Conservation (phyloP, 2,888 invertebrate genomes). For the Lithophane socia region DNA sequence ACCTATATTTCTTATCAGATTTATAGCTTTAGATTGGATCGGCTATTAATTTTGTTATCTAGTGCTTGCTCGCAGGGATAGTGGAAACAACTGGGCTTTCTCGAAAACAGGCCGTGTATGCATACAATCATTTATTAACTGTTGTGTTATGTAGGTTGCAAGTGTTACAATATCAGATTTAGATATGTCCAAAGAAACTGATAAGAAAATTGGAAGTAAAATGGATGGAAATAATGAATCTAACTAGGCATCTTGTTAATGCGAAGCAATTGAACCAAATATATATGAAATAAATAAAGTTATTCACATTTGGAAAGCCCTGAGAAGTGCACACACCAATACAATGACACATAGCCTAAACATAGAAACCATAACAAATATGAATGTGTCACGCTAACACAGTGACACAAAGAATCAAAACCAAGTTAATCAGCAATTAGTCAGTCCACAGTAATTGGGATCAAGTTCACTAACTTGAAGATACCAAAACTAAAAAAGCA, state of each 20-base stretch:
- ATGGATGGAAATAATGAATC: neutral
- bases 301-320: slow-evolving; percentile 25
- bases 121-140: slow-evolving; percentile 45
- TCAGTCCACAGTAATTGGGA: slow-evolving; percentile 83
- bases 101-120: slow-evolving; percentile 53
- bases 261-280: slow-evolving; percentile 18
- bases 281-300: slow-evolving; percentile 7
- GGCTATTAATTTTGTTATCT: slow-evolving; percentile 69
- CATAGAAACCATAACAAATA: slow-evolving; percentile 62
- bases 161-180: slow-evolving; percentile 25
- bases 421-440: slow-evolving; percentile 82
- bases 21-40: slow-evolving; percentile 64
- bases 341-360: slow-evolving; percentile 49
- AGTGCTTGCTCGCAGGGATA: slow-evolving; percentile 55
- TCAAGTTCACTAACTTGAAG: slow-evolving; percentile 79
- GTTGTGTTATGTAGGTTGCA: slow-evolving; percentile 50
- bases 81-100: slow-evolving; percentile 65
- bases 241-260: neutral
- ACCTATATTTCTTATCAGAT: slow-evolving; percentile 68
- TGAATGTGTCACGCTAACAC: slow-evolving; percentile 70
- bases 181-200: slow-evolving; percentile 16
- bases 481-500: slow-evolving; percentile 73
- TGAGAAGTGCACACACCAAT: slow-evolving; percentile 2
- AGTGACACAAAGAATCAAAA: slow-evolving; percentile 80
- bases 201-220: slow-evolving; percentile 31